These are phyloP conservation scores for Nettapus auritus DNA, from an alignment of 2,113 vertebrate species.

Conservation along the genomic window DNA sequence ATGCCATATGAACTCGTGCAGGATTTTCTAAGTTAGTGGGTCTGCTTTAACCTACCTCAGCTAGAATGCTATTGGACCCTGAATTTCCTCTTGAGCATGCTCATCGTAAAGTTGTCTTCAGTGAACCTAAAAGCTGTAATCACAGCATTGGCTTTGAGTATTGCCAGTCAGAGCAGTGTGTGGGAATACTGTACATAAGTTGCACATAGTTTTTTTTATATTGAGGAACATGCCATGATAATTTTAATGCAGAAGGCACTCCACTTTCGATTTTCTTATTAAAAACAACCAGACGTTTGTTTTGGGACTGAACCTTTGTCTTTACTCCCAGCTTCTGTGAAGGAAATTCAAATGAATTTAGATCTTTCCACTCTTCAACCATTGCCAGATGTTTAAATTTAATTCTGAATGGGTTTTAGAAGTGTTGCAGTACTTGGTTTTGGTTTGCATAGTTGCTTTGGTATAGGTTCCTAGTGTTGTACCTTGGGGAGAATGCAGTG, in stretches of 20 bases:
- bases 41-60: constrained; percentile 79
- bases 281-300: neutral
- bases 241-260: constrained; percentile 25
- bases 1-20: neutral
- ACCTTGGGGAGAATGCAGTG: neutral
- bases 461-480: neutral
- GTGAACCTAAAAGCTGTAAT: neutral
- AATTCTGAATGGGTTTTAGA: constrained; percentile 26
- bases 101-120: constrained; percentile 5
- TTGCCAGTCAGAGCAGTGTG: neutral
- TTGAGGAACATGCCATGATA: neutral
- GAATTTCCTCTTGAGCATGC: neutral
- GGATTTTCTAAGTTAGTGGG: constrained; percentile 47
- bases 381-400: constrained; percentile 5
- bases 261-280: constrained; percentile 10
- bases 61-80: constrained; percentile 5
- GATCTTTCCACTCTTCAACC: neutral
- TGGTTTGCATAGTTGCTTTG: neutral
- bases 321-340: constrained; percentile 1
- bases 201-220: constrained; percentile 61
- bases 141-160: neutral
- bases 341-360: neutral
- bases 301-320: constrained; percentile 3
- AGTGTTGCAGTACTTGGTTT: neutral
- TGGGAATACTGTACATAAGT: constrained; percentile 41